Evolutionary conservation across 2,113 vertebrate species (phyloP).

Genomic region (Dromas ardeola): DNA sequence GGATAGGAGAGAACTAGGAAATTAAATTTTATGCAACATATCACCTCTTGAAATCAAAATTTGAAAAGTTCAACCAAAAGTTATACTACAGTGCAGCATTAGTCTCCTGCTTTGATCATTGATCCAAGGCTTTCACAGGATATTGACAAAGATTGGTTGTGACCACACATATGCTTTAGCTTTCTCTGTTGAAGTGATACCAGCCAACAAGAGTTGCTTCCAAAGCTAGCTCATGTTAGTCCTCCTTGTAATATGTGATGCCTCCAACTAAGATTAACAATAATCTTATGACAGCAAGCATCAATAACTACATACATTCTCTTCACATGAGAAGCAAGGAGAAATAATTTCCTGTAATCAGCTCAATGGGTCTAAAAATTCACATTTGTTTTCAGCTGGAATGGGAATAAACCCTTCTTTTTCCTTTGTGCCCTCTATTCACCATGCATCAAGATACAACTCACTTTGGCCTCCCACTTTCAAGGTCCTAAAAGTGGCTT

Average conservation of each 20-base stretch:
- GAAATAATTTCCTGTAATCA: not conserved
- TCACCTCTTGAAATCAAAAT: conserved; percentile 62
- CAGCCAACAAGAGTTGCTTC: conserved; percentile 11
- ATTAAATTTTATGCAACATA: conserved; percentile 42
- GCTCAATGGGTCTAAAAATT: not conserved
- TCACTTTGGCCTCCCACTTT: not conserved
- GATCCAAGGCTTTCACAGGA: conserved; percentile 44
- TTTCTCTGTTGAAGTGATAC: conserved; percentile 46
- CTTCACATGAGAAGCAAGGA: not conserved
- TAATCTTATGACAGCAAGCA: not conserved
- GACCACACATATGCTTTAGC: conserved; percentile 72
- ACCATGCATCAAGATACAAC: not conserved
- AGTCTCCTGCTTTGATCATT: conserved; percentile 64
- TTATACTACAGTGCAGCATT: conserved; percentile 43
- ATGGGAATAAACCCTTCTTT: not conserved
- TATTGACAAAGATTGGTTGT: conserved; percentile 68
- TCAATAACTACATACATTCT: not conserved
- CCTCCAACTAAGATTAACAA: not conserved
- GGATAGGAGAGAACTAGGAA: conserved; percentile 12
- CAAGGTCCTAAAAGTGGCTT: not conserved
- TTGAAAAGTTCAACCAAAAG: conserved; percentile 67
- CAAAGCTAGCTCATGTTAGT: not conserved
- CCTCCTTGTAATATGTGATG: not conserved
- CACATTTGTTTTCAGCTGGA: not conserved
- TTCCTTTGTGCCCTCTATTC: not conserved